Percentiles rank a stretch among this genome's conserved stretches.
Conservation (phyloP, 2,797 vertebrate species). For the Xenopus petersii region DNA sequence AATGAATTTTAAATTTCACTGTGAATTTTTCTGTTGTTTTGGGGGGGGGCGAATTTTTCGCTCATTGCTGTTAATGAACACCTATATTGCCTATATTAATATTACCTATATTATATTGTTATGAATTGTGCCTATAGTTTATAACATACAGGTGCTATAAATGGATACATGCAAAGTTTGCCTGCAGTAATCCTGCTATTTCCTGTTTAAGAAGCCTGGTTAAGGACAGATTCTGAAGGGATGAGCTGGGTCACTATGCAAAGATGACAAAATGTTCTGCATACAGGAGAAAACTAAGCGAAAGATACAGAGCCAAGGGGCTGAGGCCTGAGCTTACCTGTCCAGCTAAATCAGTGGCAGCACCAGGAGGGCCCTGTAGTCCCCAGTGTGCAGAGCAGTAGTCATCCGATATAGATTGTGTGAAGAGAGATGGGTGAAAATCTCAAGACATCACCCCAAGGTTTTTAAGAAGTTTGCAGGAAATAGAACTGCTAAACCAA, state of each 20-base stretch:
- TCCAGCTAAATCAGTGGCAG: slow-evolving; percentile 39
- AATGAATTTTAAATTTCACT: too few relatives aligned
- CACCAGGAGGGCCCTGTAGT: slow-evolving; percentile 23
- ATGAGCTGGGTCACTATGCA: slow-evolving; percentile 39
- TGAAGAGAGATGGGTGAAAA: slow-evolving; percentile 27
- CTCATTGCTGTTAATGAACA: too few relatives aligned
- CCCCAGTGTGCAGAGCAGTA: slow-evolving; percentile 13
- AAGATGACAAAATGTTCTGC: slow-evolving; percentile 29
- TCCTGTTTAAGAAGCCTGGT: not conserved
- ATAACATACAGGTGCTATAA: not conserved
- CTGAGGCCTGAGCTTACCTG: slow-evolving; percentile 30
- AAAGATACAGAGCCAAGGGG: slow-evolving; percentile 32
- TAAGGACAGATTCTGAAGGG: slow-evolving; percentile 2
- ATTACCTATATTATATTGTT: too few relatives aligned
- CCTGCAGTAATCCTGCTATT: not conserved
- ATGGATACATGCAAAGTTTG: not conserved
- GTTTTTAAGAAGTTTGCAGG: not conserved
- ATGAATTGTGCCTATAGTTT: not conserved
- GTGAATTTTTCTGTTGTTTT: too few relatives aligned
- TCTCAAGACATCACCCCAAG: slow-evolving; percentile 34
- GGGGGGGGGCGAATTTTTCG: too few relatives aligned
- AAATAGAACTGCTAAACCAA: not conserved
- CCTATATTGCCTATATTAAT: too few relatives aligned
- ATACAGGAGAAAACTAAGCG: slow-evolving; percentile 16
- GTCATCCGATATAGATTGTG: slow-evolving; percentile 16